Evolutionary conservation across 2,888 invertebrate species (phyloP).

Genomic region (Mongoloraphidia duomilia): DNA sequence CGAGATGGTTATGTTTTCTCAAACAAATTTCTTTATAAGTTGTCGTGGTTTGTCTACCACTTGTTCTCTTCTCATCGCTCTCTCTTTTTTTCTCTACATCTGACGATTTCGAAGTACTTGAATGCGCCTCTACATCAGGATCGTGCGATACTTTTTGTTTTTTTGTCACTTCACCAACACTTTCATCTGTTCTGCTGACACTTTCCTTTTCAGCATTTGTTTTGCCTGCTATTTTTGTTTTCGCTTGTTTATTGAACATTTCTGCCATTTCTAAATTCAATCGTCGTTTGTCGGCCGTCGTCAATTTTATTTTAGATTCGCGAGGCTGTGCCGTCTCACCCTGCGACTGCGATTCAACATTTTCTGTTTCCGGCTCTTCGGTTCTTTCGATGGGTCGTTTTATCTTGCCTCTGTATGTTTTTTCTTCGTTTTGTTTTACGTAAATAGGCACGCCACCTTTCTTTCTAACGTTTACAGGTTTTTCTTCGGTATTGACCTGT

Average conservation of each 20-base stretch:
- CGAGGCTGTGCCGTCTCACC: slow-evolving; percentile 29
- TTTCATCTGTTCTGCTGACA: slow-evolving; percentile 16
- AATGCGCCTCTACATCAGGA: slow-evolving; percentile 7
- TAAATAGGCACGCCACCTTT: slow-evolving; percentile 6
- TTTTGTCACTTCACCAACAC: slow-evolving; percentile 20
- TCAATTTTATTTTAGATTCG: slow-evolving; percentile 25
- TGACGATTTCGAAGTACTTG: slow-evolving; percentile 8
- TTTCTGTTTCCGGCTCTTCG: slow-evolving; percentile 10
- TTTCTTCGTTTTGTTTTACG: slow-evolving; percentile 7
- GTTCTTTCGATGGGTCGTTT: slow-evolving; percentile 16
- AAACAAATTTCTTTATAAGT: slow-evolving; percentile 36
- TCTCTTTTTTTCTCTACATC: slow-evolving; percentile 1
- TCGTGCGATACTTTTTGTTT: slow-evolving; percentile 20
- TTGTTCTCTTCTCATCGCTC: neutral
- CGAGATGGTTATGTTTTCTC: slow-evolving; percentile 39
- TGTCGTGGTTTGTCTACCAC: slow-evolving; percentile 1
- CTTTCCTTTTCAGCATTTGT: slow-evolving; percentile 9
- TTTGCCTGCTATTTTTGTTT: slow-evolving; percentile 3
- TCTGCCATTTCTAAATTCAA: slow-evolving; percentile 18
- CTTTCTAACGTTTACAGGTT: neutral
- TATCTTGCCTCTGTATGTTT: slow-evolving; percentile 11
- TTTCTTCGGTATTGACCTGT: slow-evolving; percentile 1
- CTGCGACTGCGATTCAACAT: slow-evolving; percentile 14
- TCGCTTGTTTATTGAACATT: slow-evolving; percentile 12
- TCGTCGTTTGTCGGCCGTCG: slow-evolving; percentile 9